Percentiles rank a stretch among this genome's conserved stretches.
Conservation (phyloP, 2,888 invertebrate genomes). For the Oithona nana region DNA sequence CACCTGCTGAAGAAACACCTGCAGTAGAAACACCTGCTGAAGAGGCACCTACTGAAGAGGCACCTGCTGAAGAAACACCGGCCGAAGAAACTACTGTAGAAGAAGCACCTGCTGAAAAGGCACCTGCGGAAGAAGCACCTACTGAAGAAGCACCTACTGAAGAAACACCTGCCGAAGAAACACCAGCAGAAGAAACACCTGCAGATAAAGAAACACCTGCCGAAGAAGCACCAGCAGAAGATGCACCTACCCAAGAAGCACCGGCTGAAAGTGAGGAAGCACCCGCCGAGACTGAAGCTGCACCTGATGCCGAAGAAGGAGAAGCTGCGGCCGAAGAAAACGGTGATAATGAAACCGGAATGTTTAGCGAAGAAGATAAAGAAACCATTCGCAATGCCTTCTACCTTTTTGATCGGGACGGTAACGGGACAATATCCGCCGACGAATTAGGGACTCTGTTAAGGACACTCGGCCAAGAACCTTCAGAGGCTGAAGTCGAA, state of each 20-base stretch:
- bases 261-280: background rate
- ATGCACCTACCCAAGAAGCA: no score
- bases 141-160: no score
- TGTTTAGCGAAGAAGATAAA: background rate
- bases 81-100: background rate
- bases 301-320: background rate
- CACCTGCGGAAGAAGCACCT: background rate
- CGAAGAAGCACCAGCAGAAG: no score
- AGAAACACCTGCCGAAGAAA: no score
- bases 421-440: background rate
- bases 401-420: background rate
- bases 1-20: no score
- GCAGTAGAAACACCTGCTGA: no score
- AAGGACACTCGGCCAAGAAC: background rate
- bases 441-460: slow-evolving; percentile 1
- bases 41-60: no score
- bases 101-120: no score
- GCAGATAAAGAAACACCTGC: no score
- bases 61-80: no score
- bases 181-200: no score
- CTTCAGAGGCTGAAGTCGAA: background rate
- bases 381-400: background rate
- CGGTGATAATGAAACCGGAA: background rate
- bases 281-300: background rate
- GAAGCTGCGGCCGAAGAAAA: background rate